Percentiles rank a stretch among this genome's conserved stretches.
These are phyloP conservation scores for Eupithecia pulchellata DNA, from an alignment of 2,888 invertebrate genomes.

Conservation along the genomic window DNA sequence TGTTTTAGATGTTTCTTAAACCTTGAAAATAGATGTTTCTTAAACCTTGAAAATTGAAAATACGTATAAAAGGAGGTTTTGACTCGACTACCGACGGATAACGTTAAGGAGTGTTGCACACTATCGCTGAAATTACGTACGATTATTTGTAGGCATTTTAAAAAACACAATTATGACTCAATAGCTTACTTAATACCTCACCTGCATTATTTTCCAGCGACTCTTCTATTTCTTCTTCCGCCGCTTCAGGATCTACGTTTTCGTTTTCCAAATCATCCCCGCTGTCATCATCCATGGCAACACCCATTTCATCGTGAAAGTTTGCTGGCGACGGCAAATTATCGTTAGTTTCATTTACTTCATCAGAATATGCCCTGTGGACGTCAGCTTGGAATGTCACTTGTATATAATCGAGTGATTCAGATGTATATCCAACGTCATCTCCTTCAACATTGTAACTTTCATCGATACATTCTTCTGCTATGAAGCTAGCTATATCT, in stretches of 20 bases:
- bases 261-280: not conserved
- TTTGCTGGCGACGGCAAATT: not conserved
- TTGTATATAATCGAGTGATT: not conserved
- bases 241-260: not conserved
- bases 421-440: not conserved
- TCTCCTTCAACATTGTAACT: not conserved
- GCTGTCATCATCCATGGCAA: not conserved
- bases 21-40: not conserved
- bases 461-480: not conserved
- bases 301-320: not conserved
- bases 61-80: too few relatives aligned
- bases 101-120: too few relatives aligned
- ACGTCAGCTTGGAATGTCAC: slow-evolving; percentile 16
- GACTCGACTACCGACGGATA: too few relatives aligned
- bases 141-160: too few relatives aligned
- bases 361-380: slow-evolving; percentile 13
- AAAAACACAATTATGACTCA: too few relatives aligned
- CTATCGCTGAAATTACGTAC: too few relatives aligned
- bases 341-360: too few relatives aligned
- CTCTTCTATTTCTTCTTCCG: not conserved
- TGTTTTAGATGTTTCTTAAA: too few relatives aligned
- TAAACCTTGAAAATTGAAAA: too few relatives aligned
- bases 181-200: too few relatives aligned
- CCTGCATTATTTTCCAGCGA: not conserved
- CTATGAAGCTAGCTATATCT: not conserved